Base-by-base conservation (phyloP, 1,140 invertebrate genomes). In the Trichomalopsis sarcophagae region DNA sequence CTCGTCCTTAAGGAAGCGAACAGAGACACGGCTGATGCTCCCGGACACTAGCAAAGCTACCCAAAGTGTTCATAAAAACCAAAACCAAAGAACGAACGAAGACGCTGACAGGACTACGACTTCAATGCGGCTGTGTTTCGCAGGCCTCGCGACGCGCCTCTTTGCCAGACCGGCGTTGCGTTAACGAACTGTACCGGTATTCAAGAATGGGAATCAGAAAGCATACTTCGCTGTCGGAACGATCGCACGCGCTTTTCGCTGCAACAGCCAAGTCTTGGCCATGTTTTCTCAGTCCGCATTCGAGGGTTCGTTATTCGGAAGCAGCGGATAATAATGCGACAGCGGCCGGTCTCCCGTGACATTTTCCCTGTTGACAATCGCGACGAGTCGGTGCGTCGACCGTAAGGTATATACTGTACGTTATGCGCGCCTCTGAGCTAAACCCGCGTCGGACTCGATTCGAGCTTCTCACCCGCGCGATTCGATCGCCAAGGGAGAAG, bases 61-160 rank as follows among this genome's bases (percentile, higher is more conserved):
- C 91, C 90, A 89, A 92, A 92, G 92, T 92, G 91, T 92, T 92
- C 91, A 92, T 90, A 33, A 23, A 4, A 33, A 62, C 2, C 17
- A 23, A 74, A 47, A 50, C 21, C 50, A 21, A 50, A 81, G 14
- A 74, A 33, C 73, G 17, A n/a, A 27, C 10, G 9, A n/a, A 55
- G 13, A 78, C n/a, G 14, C 7, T 11, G 27, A 78, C 47, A 50
- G 21, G 13, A n/a, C 33, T 55, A 55, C 33, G 33, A 36, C 33
- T 89, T 88, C 87, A 87, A 83, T 90, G 4, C 33, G 86, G 82
- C 84, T 73, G 44, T 17, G 50, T 81, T 82, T 55, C 14, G 78
- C 80, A 13, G 23, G 50, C 68, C 55, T 21, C 62, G 23, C 62
- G 68, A 73, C 76, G 76, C 86, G 73, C 33, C 82, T 83, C 79